Base-by-base conservation (phyloP, 1,140 invertebrate genomes). In the Chionoecetes opilio region DNA sequence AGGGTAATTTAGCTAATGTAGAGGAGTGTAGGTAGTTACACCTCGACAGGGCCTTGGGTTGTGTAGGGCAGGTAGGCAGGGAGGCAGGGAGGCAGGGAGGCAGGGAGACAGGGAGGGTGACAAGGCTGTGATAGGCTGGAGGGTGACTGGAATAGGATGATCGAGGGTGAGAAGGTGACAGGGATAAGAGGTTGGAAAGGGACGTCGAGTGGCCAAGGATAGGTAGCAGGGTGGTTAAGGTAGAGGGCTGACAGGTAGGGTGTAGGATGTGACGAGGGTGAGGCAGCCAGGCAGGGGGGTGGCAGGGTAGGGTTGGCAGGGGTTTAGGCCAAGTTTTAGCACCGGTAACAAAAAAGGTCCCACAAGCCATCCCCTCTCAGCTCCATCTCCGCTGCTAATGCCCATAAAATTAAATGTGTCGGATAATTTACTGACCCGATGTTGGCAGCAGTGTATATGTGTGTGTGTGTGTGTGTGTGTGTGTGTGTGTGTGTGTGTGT, bases 371-470 rank as follows among this genome's bases (percentile, higher is more conserved):
- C 86, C 3, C 37, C 2, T 41, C 29, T 38, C 87, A 38, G 87
- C 21, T 46, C 35, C 37, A 88, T 89, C 87, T 89, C 87, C 87
- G 63, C 17, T 89, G 37, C 87, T 89, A 46, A 89, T 41, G 35
- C 35, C 87, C 87, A 89, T 38, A 89, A 89, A 89, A 89, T 89
- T 89, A 89, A 89, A 89, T 37, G 87, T 89, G 87, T 89, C 87
- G 32, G 41, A 35, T 89, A 46, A 89, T 41, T 89, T 41, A 89
- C 34, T 29, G 87, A 21, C 37, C 35, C 26, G 37, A 41, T 89
- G 87, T 89, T 38, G 32, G 32, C 21, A 63, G 53, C 26, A 63
- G 85, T 26, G 63, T 26, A 26, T 53, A 17, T 53, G 46, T 53
- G 46, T 75, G 63, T 75, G 63, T 75, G 63, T 75, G 63, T 75